These are phyloP conservation scores for Lophotriccus pileatus DNA, from an alignment of 2,797 vertebrate species.

Conservation along the genomic window DNA sequence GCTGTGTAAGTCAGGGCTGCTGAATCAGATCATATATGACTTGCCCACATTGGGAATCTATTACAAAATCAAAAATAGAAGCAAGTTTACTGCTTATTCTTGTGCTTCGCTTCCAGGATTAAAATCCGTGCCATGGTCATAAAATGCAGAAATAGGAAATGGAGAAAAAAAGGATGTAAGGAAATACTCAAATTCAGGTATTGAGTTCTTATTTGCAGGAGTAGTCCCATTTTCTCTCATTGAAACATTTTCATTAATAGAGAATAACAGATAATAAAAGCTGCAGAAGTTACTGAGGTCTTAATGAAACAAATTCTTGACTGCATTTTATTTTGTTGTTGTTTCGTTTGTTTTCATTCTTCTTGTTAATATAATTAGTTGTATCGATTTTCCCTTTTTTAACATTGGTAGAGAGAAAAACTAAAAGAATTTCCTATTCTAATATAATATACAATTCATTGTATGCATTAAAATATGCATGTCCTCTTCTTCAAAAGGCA, in stretches of 20 bases:
- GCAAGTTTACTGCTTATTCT: not conserved
- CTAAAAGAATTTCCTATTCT: not conserved
- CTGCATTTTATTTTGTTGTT: not conserved
- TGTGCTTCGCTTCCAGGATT: not conserved
- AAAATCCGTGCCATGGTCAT: not conserved
- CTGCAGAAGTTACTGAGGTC: not conserved
- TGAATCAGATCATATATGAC: not conserved
- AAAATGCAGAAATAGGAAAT: not conserved
- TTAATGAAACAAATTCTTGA: not conserved
- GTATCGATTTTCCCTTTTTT: not conserved
- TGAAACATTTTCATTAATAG: not conserved
- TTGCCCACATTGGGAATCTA: not conserved
- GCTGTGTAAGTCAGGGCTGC: not conserved
- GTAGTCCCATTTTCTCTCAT: not conserved
- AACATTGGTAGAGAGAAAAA: not conserved
- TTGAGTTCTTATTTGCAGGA: not conserved
- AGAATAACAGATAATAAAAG: not conserved
- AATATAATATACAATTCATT: conserved; percentile 23
- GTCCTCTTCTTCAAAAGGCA: conserved; percentile 36
- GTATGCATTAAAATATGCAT: conserved; percentile 59
- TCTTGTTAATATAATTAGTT: not conserved
- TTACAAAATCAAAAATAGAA: not conserved
- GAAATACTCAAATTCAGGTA: not conserved
- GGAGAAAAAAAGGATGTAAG: not conserved
- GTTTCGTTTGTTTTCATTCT: not conserved